phyloP scores from a whole-genome alignment of 2,888 invertebrate species.

The Aporophyla nigra region DNA sequence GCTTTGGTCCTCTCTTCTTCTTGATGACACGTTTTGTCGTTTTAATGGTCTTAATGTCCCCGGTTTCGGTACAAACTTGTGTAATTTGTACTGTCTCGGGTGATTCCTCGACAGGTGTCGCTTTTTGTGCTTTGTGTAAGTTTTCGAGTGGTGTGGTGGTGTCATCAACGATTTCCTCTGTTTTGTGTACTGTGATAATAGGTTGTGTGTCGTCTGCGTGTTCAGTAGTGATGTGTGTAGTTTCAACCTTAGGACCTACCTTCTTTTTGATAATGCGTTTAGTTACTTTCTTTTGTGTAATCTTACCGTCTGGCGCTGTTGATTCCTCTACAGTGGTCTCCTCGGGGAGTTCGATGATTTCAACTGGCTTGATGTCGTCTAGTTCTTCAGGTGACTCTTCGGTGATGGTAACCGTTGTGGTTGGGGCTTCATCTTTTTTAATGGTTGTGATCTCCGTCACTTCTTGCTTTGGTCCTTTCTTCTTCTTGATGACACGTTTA shows the following conservation, averaged over 20 bases:
- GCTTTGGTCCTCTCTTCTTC: constrained; percentile 29
- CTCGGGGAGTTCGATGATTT: constrained; percentile 28
- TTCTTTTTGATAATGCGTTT: neutral
- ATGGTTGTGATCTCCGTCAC: too few relatives aligned
- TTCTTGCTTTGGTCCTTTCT: too few relatives aligned
- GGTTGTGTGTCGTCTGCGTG: neutral
- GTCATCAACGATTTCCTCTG: neutral
- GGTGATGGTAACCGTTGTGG: constrained; percentile 55
- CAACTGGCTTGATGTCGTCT: neutral
- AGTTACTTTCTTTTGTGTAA: rapidly evolving
- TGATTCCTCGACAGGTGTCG: neutral
- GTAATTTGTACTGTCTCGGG: constrained; percentile 7
- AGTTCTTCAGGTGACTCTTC: neutral
- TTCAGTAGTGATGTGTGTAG: neutral
- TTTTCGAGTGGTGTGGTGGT: neutral
- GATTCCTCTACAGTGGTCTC: neutral
- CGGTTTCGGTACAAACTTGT: neutral
- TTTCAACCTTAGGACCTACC: neutral
- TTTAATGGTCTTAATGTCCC: constrained; percentile 5
- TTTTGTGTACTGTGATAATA: neutral
- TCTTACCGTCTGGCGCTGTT: neutral
- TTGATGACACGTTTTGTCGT: constrained; percentile 30
- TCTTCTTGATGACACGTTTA: too few relatives aligned
- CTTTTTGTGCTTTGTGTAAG: neutral
- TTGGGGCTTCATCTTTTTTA: constrained; percentile 46